Evolutionary conservation across 2,888 invertebrate species (phyloP).

Genomic region (Drosophila melanosoma): DNA sequence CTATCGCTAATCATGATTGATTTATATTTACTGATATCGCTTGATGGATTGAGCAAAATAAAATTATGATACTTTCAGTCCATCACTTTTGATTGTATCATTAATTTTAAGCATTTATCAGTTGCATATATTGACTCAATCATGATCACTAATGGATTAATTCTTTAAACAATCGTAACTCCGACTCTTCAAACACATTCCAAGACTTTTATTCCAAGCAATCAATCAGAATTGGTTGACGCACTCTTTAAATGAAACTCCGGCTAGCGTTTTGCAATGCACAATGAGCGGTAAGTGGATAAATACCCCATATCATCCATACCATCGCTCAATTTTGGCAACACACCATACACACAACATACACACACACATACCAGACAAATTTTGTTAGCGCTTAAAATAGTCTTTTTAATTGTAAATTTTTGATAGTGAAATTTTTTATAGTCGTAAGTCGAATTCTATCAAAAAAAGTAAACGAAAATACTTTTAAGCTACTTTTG

Average conservation of each 20-base stretch:
- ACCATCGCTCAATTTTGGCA: constrained; percentile 45
- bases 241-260: constrained; percentile 1
- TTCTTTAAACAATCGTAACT: constrained; percentile 2
- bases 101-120: not conserved
- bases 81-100: not conserved
- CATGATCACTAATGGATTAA: constrained; percentile 3
- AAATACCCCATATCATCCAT: constrained; percentile 20
- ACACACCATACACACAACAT: constrained; percentile 31
- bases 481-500: constrained; percentile 74
- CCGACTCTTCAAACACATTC: constrained; percentile 64
- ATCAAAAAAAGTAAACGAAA: constrained; percentile 48
- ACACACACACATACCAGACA: constrained; percentile 60
- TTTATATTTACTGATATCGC: not conserved
- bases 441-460: constrained; percentile 44
- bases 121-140: not conserved
- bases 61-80: too few species aligned
- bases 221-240: constrained; percentile 18
- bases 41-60: not conserved
- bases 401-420: constrained; percentile 47
- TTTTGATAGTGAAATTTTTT: constrained; percentile 55
- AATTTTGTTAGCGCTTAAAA: constrained; percentile 59
- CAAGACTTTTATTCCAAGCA: constrained; percentile 12
- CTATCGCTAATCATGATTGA: constrained; percentile 5
- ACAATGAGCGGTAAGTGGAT: constrained; percentile 16
- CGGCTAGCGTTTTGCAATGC: constrained; percentile 37